Evolutionary conservation across 2,113 vertebrate species (phyloP), one percentile per base, ranked within the genome.

Genomic region (Gambusia holbrooki): DNA sequence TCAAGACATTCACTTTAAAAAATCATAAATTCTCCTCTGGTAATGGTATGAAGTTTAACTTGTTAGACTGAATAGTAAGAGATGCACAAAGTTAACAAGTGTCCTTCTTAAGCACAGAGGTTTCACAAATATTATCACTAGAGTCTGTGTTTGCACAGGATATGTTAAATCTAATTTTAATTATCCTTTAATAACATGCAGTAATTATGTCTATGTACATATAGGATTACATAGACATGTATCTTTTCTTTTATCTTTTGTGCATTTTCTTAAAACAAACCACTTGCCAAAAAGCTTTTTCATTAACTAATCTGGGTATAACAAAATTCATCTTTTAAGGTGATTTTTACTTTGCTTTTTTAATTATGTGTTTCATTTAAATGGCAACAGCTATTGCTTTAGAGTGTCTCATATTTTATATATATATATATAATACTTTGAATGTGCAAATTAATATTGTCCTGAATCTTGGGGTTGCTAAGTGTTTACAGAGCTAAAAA

Each of bases 101-200:
- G 9, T 25, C 10, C 51, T 58, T 54, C 5, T 25, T n/a, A 10
- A 58, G 25, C 8, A 10, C 22, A 58, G 25, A 25, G 3, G 51
- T 58, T 58, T 11, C 10, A 3, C 51, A 58, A n/a, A 58, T 25
- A 25, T 22, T 51, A 51, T 58, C 25, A n/a, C 22, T 17, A 25
- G 25, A 54, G 51, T n/a, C 25, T 58, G 19, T 25, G 48, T 54
- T 48, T 48, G 15, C 45, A 58, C 19, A 58, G 25, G 7, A 58
- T n/a, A 25, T 25, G 9, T 58, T 54, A 3, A n/a, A 9, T 58
- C 7, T n/a, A 10, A 58, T 58, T 58, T 10, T 58, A 10, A 3
- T 58, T 58, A 58, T 69, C 65, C 73, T 71, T 40, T 29, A 28
- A 19, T 35, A 74, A 71, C 32, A 51, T 32, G 5, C 29, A 19